Conservation (phyloP, 2,888 invertebrate genomes). For the Yponomeuta sedellus region DNA sequence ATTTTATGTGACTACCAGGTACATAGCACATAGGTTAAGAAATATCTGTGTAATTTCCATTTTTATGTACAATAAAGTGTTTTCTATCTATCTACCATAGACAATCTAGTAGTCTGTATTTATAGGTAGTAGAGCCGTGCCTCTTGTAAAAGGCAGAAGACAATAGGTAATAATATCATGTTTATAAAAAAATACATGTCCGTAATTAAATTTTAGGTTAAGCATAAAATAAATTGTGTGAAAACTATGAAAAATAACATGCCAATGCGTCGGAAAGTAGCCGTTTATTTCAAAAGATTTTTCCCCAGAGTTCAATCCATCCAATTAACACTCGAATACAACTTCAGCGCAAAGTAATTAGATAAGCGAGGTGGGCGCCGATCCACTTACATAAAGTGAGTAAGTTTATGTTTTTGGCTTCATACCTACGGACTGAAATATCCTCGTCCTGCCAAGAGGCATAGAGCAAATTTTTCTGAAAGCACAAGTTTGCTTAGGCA, state of each 20-base stretch:
- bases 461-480: background rate
- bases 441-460: conserved; percentile 4
- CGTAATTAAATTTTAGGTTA: too few relatives aligned
- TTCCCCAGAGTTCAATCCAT: background rate
- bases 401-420: conserved; percentile 10
- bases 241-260: background rate
- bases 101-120: too few relatives aligned
- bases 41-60: too few relatives aligned
- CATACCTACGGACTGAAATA: conserved; percentile 8
- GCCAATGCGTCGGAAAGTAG: background rate
- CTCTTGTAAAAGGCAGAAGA: too few relatives aligned
- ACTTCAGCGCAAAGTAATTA: conserved; percentile 14
- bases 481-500: background rate
- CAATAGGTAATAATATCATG: too few relatives aligned
- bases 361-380: conserved; percentile 10
- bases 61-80: too few relatives aligned
- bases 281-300: background rate
- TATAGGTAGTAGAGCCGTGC: too few relatives aligned
- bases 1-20: too few relatives aligned
- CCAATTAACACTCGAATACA: background rate
- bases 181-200: too few relatives aligned
- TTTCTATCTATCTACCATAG: too few relatives aligned
- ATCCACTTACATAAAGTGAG: conserved; percentile 7
- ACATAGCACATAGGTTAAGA: too few relatives aligned
- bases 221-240: too few relatives aligned